Evolutionary conservation across 2,797 vertebrate genomes (phyloP).

Genomic region (Cyclopterus lumpus): DNA sequence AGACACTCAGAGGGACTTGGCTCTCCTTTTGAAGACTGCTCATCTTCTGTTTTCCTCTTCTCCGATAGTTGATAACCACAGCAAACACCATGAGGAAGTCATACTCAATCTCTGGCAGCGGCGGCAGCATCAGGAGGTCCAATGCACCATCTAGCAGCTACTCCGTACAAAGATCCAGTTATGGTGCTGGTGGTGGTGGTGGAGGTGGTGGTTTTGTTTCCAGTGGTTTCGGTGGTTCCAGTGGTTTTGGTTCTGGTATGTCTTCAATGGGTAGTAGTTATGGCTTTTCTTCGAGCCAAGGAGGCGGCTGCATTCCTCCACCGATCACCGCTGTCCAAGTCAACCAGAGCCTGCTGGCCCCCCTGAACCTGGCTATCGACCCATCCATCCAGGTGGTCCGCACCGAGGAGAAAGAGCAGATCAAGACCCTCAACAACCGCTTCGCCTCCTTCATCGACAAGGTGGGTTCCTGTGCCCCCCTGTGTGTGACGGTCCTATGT

Average conservation of each 20-base stretch:
- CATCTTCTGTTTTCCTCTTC: constrained; percentile 57
- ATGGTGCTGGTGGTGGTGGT: neutral
- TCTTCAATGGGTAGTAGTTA: neutral
- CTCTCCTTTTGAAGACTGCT: constrained; percentile 82
- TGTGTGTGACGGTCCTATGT: neutral
- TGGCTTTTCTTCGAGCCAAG: neutral
- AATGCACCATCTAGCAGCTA: neutral
- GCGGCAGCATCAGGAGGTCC: constrained; percentile 26
- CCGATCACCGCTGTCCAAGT: constrained; percentile 88
- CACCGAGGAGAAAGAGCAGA: constrained; percentile 95
- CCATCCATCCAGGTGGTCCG: constrained; percentile 89
- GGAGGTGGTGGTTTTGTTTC: neutral
- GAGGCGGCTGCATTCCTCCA: neutral
- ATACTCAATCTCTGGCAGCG: neutral
- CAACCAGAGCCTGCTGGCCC: constrained; percentile 90
- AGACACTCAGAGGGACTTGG: constrained; percentile 83
- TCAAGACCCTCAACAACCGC: constrained; percentile 96
- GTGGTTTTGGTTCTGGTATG: constrained; percentile 3
- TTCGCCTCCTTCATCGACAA: constrained; percentile 97
- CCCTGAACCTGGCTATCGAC: constrained; percentile 90
- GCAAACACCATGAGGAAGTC: constrained; percentile 42
- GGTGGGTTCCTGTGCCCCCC: constrained; percentile 79
- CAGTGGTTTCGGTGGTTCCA: constrained; percentile 71
- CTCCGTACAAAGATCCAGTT: constrained; percentile 15
- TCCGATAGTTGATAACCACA: constrained; percentile 32